These are phyloP conservation scores for Agrotis clavis DNA, from an alignment of 2,888 invertebrate species.

Conservation along the genomic window DNA sequence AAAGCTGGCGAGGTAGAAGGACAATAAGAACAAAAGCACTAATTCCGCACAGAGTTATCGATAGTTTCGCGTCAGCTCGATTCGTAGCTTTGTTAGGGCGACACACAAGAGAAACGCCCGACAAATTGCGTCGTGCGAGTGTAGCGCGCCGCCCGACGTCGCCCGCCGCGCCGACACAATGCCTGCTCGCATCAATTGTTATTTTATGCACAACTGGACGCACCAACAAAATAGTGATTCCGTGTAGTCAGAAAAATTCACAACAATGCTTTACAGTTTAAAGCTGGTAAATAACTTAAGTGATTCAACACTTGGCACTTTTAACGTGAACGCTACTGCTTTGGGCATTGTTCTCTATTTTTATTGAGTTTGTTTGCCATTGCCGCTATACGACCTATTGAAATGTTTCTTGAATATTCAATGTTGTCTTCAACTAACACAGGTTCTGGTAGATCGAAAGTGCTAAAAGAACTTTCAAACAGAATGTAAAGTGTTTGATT, in stretches of 20 bases:
- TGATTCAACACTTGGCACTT: conserved; percentile 45
- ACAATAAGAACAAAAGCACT: conserved; percentile 83
- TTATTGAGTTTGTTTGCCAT: conserved; percentile 38
- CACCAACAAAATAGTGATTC: conserved; percentile 68
- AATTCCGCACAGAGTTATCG: conserved; percentile 82
- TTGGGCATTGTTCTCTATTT: conserved; percentile 44
- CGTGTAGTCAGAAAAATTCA: conserved; percentile 65
- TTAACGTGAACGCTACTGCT: conserved; percentile 29
- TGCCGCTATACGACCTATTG: conserved; percentile 9
- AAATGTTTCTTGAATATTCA: conserved; percentile 36
- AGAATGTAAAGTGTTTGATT: background rate
- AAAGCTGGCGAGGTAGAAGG: conserved; percentile 64
- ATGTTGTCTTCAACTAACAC: background rate
- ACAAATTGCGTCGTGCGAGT: conserved; percentile 85
- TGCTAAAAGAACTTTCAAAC: background rate
- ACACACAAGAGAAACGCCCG: conserved; percentile 85
- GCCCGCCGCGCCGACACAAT: conserved; percentile 71
- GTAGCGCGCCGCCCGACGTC: conserved; percentile 63
- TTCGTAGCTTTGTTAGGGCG: conserved; percentile 83
- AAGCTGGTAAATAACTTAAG: conserved; percentile 60
- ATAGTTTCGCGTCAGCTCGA: conserved; percentile 84
- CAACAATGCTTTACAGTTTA: conserved; percentile 64
- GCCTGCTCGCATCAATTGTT: conserved; percentile 79
- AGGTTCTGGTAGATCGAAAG: background rate
- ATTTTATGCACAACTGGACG: conserved; percentile 82